Conservation (phyloP, 2,797 vertebrate genomes). For the Gymnothorax reevesii region DNA sequence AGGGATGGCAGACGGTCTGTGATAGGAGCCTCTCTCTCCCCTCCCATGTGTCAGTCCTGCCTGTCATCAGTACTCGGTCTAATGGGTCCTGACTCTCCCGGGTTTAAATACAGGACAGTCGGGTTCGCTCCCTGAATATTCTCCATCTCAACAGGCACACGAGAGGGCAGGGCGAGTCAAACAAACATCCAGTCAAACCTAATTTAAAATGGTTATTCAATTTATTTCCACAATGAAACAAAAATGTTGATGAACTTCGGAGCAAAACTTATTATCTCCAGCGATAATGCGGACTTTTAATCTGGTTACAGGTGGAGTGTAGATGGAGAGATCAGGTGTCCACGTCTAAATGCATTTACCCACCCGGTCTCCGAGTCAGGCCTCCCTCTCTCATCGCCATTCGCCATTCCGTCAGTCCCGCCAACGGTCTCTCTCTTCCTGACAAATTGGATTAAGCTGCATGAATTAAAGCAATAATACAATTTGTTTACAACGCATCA, state of each 20-base stretch:
- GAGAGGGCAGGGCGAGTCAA: conserved; percentile 42
- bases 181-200: conserved; percentile 50
- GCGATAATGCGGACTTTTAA: conserved; percentile 63
- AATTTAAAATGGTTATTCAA: conserved; percentile 62
- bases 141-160: conserved; percentile 45
- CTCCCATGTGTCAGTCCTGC: neutral
- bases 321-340: conserved; percentile 56
- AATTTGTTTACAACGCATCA: conserved; percentile 78
- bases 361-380: conserved; percentile 22
- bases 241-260: conserved; percentile 52
- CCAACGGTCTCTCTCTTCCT: conserved; percentile 60
- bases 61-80: neutral
- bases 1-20: too few species aligned
- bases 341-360: conserved; percentile 40
- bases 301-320: conserved; percentile 60
- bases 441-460: conserved; percentile 75
- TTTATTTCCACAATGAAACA: conserved; percentile 59
- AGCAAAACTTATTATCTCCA: conserved; percentile 47
- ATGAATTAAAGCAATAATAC: conserved; percentile 79
- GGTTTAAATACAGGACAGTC: neutral
- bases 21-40: neutral
- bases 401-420: conserved; percentile 45
- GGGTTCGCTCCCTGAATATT: conserved; percentile 37
- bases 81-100: neutral
- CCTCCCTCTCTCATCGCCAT: conserved; percentile 38